Conservation (phyloP, 2,113 vertebrate species). For the Phrynosoma platyrhinos region DNA sequence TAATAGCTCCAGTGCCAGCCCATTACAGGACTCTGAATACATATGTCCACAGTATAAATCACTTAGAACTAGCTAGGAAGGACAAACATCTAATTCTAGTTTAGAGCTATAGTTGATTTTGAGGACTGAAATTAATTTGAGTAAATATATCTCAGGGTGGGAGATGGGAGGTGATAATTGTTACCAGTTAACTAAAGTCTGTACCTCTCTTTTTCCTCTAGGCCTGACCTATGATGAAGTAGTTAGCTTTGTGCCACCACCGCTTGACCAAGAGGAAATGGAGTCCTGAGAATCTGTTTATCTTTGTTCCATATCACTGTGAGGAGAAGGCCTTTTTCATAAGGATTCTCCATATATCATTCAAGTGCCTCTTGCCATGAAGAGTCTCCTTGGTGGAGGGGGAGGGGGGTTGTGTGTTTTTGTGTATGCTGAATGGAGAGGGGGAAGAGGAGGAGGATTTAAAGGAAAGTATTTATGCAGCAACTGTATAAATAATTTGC, state of each 20-base stretch:
- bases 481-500: constrained; percentile 67
- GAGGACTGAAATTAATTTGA: not conserved
- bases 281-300: constrained; percentile 86
- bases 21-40: not conserved
- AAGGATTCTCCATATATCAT: constrained; percentile 81
- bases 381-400: constrained; percentile 82
- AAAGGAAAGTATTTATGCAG: constrained; percentile 47
- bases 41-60: not conserved
- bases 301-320: constrained; percentile 75
- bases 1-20: not conserved
- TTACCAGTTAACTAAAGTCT: not conserved
- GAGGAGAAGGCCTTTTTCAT: constrained; percentile 79
- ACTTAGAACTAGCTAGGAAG: not conserved
- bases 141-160: not conserved
- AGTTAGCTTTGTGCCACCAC: constrained; percentile 90
- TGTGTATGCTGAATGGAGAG: constrained; percentile 42
- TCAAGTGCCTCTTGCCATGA: constrained; percentile 93
- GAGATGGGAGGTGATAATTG: not conserved
- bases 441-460: constrained; percentile 51
- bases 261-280: constrained; percentile 94
- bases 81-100: not conserved
- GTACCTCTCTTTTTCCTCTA: constrained; percentile 60
- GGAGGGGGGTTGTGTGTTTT: constrained; percentile 69
- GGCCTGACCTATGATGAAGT: constrained; percentile 96
- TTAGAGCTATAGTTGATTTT: not conserved